Base-by-base conservation (phyloP, 2,888 invertebrate species). In the Hirtodrosophila trivittata region DNA sequence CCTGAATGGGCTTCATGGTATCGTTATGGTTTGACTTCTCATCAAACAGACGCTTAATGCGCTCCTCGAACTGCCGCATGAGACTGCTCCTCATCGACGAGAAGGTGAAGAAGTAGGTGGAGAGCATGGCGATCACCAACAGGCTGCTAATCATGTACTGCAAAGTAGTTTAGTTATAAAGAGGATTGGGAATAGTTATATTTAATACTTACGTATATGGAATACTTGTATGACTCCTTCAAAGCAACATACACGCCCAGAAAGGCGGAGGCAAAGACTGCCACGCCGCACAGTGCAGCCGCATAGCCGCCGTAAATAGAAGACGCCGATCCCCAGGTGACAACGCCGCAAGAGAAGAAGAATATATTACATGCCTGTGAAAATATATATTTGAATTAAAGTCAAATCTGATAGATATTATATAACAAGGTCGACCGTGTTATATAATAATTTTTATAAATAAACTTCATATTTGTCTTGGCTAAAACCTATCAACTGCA, bases 341-440 rank as follows among this genome's bases (percentile, higher is more conserved):
- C 76, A 9, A 89, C 89, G 13, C 88, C 88, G 13, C 82, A 86
- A 14, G 89, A 87, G 28, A 89, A 83, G 76, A 88, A 70, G 63
- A 86, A 58, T 57, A 81, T 51, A 60, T 69, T 60, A 67, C 76
- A 63, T n/a, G 63, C 71, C 88, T 89, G 65, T 18, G 38, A 54
- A 6, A 0, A 46, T 1, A 14, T 39, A 28, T 28, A 28, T 3
- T 4, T 28, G 5, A 8, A 9, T 28, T 28, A 32, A 16, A 42
- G 7, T 10, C 9, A 6, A 13, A 13, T 30, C n/a, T 30, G 2
- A n/a, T 9, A 30, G n/a, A n/a, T n/a, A n/a, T n/a, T n/a, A n/a
- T n/a, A n/a, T n/a, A n/a, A n/a, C n/a, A n/a, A n/a, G n/a, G n/a
- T n/a, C n/a, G n/a, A n/a, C n/a, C n/a, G n/a, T n/a, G n/a, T n/a